These are phyloP conservation scores for Bostrychus sinensis DNA, from an alignment of 2,113 vertebrate species.

Conservation along the genomic window DNA sequence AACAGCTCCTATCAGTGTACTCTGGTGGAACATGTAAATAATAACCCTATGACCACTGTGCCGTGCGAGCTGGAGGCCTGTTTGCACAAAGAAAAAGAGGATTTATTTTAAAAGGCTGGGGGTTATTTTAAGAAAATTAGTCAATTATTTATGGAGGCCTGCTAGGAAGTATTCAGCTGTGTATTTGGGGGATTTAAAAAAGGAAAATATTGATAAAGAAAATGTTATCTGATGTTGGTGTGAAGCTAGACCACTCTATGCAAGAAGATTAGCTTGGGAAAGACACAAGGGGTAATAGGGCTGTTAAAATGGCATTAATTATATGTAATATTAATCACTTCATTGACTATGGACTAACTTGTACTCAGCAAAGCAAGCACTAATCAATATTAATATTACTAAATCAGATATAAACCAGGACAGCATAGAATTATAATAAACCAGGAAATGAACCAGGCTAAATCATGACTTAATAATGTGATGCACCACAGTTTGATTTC, in stretches of 20 bases:
- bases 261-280: no score
- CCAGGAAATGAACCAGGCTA: no score
- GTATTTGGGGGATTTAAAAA: slow-evolving; percentile 4
- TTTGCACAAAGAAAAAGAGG: slow-evolving; percentile 56
- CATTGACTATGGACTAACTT: neutral
- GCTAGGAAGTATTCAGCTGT: slow-evolving; percentile 24
- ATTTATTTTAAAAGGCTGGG: slow-evolving; percentile 50
- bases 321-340: no score
- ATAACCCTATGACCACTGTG: slow-evolving; percentile 60
- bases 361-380: neutral
- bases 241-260: no score
- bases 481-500: no score
- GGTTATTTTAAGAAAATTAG: slow-evolving; percentile 67
- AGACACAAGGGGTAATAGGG: no score
- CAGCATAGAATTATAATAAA: no score
- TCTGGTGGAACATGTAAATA: slow-evolving; percentile 62
- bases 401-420: no score
- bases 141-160: slow-evolving; percentile 66
- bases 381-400: no score
- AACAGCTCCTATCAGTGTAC: slow-evolving; percentile 49
- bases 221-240: neutral
- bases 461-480: no score
- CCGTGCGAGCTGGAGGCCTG: slow-evolving; percentile 45
- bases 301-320: no score
- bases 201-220: neutral